Evolutionary conservation across 2,888 invertebrate species (phyloP).

Genomic region (Copidosoma aretas): DNA sequence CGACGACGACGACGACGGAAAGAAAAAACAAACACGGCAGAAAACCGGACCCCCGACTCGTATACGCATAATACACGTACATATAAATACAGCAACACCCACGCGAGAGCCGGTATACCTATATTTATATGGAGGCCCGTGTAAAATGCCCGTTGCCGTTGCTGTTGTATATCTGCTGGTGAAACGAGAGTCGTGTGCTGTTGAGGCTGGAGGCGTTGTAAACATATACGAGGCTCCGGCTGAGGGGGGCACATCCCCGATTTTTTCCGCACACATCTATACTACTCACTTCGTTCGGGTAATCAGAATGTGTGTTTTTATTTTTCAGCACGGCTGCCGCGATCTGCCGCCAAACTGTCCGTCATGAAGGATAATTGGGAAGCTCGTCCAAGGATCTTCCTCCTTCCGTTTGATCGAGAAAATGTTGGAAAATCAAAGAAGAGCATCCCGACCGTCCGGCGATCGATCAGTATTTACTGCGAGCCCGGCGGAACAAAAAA

Average conservation of each 20-base stretch:
- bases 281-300: conserved; percentile 5
- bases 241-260: not conserved
- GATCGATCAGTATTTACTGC: too few relatives aligned
- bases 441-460: too few relatives aligned
- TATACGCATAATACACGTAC: conserved; percentile 15
- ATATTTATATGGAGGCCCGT: not conserved
- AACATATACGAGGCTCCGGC: conserved; percentile 2
- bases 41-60: conserved; percentile 6
- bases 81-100: too few relatives aligned
- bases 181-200: not conserved
- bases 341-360: not conserved
- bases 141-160: not conserved
- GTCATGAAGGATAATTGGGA: conserved; percentile 10
- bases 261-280: not conserved
- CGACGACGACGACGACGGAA: not conserved
- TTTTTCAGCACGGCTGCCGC: not conserved
- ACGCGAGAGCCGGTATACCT: too few relatives aligned
- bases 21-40: conserved; percentile 16
- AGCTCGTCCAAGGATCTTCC: not conserved
- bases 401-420: too few relatives aligned
- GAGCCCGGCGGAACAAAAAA: not conserved
- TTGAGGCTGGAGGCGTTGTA: conserved; percentile 4
- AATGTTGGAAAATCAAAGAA: too few relatives aligned
- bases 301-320: conserved; percentile 7
- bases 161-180: not conserved